Percentiles rank a stretch among this genome's conserved stretches.
These are phyloP conservation scores for Dasysyrphus albostriatus DNA, from an alignment of 2,888 invertebrate species.

Conservation along the genomic window DNA sequence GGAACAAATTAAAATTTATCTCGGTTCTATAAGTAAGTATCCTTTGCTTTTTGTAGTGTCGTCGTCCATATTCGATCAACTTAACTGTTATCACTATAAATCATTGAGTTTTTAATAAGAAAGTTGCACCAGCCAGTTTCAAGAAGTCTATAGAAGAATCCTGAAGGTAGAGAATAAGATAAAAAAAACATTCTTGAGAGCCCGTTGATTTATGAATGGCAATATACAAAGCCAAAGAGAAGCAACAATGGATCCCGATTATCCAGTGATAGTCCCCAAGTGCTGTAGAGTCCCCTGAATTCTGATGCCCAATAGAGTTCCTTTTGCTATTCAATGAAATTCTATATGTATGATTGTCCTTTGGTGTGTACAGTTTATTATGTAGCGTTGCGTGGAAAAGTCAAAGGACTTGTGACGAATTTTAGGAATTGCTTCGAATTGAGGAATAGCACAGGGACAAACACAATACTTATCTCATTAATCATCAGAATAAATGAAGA, in stretches of 20 bases:
- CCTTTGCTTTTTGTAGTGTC: slow-evolving; percentile 44
- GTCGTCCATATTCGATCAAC: slow-evolving; percentile 42
- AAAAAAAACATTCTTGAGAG: slow-evolving; percentile 47
- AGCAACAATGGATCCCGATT: slow-evolving; percentile 68
- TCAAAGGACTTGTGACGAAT: slow-evolving; percentile 75
- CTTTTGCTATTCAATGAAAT: slow-evolving; percentile 47
- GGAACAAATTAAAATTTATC: slow-evolving; percentile 70
- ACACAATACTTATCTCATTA: slow-evolving; percentile 69
- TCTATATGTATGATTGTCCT: slow-evolving; percentile 30
- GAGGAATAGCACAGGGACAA: slow-evolving; percentile 24
- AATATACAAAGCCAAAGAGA: slow-evolving; percentile 28
- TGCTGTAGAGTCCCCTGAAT: slow-evolving; percentile 35
- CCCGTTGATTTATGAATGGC: slow-evolving; percentile 74
- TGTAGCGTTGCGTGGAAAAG: slow-evolving; percentile 72
- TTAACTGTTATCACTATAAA: slow-evolving; percentile 58
- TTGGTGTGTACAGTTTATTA: slow-evolving; percentile 65
- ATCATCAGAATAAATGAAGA: slow-evolving; percentile 60
- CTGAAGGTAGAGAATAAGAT: slow-evolving; percentile 35
- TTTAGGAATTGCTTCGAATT: slow-evolving; percentile 48
- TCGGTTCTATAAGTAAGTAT: slow-evolving; percentile 44
- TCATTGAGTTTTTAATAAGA: slow-evolving; percentile 73
- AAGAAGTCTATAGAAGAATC: slow-evolving; percentile 28
- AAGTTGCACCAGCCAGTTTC: slow-evolving; percentile 35
- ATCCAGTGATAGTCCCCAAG: slow-evolving; percentile 68
- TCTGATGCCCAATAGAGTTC: slow-evolving; percentile 31